These are phyloP conservation scores for Trissonchulus sp. DNA, from an alignment of 2,888 invertebrate species.

Conservation along the genomic window DNA sequence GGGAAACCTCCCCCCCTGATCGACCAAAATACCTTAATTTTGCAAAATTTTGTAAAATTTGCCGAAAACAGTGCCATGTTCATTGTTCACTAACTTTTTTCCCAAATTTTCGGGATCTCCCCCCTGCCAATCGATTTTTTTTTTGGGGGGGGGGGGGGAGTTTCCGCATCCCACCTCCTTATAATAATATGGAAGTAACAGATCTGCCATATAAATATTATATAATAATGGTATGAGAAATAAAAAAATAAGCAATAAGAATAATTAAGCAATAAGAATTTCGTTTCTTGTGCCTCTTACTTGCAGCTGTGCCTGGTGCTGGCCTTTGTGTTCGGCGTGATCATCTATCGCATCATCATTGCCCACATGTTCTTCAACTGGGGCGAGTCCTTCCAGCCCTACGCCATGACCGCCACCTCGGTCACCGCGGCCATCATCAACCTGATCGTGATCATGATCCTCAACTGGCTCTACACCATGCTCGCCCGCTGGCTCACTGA, in stretches of 20 bases:
- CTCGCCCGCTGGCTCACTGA: conserved; percentile 79
- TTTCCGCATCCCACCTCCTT: too few species aligned
- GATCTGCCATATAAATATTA: too few species aligned
- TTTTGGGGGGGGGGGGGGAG: too few species aligned
- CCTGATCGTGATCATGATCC: conserved; percentile 82
- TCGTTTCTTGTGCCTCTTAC: conserved; percentile 15
- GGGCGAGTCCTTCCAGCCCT: conserved; percentile 51
- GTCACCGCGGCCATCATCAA: conserved; percentile 87
- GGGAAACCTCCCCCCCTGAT: too few species aligned
- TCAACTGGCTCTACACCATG: conserved; percentile 79
- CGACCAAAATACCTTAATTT: too few species aligned
- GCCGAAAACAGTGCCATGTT: too few species aligned
- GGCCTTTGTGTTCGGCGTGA: conserved; percentile 84
- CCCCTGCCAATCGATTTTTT: too few species aligned
- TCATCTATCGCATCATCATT: conserved; percentile 76
- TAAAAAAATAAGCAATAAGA: conserved; percentile 4
- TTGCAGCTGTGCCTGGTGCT: conserved; percentile 71
- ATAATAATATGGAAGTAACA: too few species aligned
- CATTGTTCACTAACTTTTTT: too few species aligned
- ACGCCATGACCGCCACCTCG: conserved; percentile 81
- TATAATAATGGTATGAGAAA: conserved; percentile 1
- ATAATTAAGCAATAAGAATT: too few species aligned
- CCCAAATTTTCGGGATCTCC: too few species aligned
- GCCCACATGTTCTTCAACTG: conserved; percentile 56
- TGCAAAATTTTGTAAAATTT: too few species aligned